phyloP scores from a whole-genome alignment of 2,888 invertebrate genomes.

The Drosophila longiperda region DNA sequence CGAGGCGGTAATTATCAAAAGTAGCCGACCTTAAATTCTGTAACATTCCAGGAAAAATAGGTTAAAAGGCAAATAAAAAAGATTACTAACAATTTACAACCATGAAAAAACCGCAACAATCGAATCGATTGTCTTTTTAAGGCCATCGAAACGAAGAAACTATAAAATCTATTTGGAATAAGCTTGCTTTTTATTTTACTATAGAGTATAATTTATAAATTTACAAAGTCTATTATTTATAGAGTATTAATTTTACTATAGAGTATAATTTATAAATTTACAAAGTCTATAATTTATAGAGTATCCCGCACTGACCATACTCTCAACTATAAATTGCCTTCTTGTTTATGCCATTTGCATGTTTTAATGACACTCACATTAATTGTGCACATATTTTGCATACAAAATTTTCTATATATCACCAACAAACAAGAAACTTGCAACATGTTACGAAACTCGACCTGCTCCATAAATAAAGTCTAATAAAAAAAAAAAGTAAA shows the following conservation, averaged over 20 bases:
- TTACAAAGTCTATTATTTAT: background rate
- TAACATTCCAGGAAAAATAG: constrained; percentile 4
- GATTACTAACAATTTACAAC: background rate
- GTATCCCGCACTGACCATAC: background rate
- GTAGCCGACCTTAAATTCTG: background rate
- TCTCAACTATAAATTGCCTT: background rate
- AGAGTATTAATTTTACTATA: background rate
- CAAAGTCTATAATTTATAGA: background rate
- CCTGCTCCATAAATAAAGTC: constrained; percentile 56
- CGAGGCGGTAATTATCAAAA: constrained; percentile 26
- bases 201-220: background rate
- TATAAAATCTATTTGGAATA: background rate
- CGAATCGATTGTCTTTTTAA: background rate
- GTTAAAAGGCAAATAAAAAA: background rate
- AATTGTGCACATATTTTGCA: constrained; percentile 39
- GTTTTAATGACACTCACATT: constrained; percentile 14
- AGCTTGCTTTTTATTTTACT: background rate
- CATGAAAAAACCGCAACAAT: background rate
- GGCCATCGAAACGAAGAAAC: background rate
- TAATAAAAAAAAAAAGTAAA: constrained; percentile 14
- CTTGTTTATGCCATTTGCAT: constrained; percentile 3
- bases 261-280: background rate
- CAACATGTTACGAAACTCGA: constrained; percentile 61
- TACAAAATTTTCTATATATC: constrained; percentile 30
- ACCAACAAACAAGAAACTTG: constrained; percentile 59